Evolutionary conservation across 2,797 vertebrate genomes (phyloP), one percentile per base, ranked within the genome.

Genomic region (Sciaenops ocellatus): DNA sequence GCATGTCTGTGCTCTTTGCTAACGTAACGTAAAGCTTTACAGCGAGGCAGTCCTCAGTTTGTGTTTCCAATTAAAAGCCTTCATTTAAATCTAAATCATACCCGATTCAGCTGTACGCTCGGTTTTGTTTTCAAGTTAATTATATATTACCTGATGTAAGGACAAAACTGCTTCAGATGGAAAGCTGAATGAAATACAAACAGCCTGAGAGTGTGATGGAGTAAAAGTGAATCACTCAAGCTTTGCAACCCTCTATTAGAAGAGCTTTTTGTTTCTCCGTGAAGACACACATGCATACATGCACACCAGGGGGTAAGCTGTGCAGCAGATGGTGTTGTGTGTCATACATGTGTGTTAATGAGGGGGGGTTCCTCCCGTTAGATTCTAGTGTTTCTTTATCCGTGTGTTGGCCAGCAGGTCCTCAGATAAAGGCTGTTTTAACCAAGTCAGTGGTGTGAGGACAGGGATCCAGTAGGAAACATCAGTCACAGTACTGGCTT

Each of bases 281-380:
- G 60, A 69, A 68, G 59, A 41, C 61, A 76, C 75, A 62, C 69
- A 88, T 73, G 80, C 73, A 82, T 73, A 66, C 67, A 69, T 17
- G 11, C 70, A 67, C 79, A 70, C 9, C 54, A 38, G 72, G 73
- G 74, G 80, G 84, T 74, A 67, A 70, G 72, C 78, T 56, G 60
- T 22, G 56, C 10, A 51, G 79, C 83, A 85, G 86, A 87, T 87
- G 82, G 80, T 68, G 38, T 44, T 73, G 57, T 76, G 57, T 71
- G 55, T 50, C 34, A 38, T 38, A 38, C 34, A 11, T 70, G 17
- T 65, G 71, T 48, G 46, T 44, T 57, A 47, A 13, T 51, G 44
- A 8, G 1, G 46, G 28, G 34, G 44, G 61, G 44, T 42, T 71
- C 24, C 16, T 56, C 16, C 12, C 61, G 67, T 73, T 66, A 51